Evolutionary conservation across 2,888 invertebrate genomes (phyloP).

Genomic region (Balanococcus diminutus): DNA sequence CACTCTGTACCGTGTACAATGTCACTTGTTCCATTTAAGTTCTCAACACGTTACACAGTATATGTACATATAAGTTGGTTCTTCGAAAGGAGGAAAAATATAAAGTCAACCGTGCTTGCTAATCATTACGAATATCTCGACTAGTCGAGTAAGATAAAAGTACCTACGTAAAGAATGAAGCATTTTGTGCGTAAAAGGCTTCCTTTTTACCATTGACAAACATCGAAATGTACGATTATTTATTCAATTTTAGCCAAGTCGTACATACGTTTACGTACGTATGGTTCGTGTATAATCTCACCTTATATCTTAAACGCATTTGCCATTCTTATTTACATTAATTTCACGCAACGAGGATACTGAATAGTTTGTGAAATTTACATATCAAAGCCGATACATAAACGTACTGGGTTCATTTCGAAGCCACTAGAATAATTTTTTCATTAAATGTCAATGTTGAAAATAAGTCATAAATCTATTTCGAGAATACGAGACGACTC

Average conservation of each 20-base stretch:
- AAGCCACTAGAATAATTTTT: not conserved
- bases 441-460: not conserved
- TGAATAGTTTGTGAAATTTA: not conserved
- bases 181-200: not conserved
- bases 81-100: not conserved
- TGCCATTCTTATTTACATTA: not conserved
- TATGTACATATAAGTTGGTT: too few species aligned
- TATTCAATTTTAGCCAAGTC: not conserved
- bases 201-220: not conserved
- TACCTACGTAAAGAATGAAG: not conserved
- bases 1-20: not conserved
- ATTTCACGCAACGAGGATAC: slow-evolving; percentile 1
- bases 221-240: not conserved
- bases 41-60: not conserved
- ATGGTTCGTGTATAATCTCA: not conserved
- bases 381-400: slow-evolving; percentile 3
- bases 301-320: slow-evolving; percentile 1
- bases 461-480: slow-evolving; percentile 7
- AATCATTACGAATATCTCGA: not conserved
- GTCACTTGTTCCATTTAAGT: not conserved
- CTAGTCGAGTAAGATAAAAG: too few species aligned
- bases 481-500: not conserved
- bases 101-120: not conserved
- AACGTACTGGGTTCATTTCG: not conserved
- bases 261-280: not conserved